A percentile compares a stretch with the other conserved stretches of the same genome.
phyloP scores from a whole-genome alignment of 2,113 vertebrate genomes.

The Quiscalus mexicanus region DNA sequence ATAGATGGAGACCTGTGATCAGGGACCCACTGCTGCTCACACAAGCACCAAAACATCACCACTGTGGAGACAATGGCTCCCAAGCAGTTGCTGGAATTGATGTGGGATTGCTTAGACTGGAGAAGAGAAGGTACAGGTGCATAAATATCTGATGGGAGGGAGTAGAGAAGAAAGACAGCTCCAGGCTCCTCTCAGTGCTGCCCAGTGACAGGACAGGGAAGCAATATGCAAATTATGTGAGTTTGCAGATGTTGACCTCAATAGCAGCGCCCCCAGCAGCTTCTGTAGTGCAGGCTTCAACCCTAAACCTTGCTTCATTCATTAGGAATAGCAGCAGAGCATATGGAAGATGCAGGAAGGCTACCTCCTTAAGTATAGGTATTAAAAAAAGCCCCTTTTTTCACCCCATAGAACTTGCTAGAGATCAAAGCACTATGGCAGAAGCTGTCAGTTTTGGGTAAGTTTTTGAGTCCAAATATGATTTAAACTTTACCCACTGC shows the following conservation, averaged over 20 bases:
- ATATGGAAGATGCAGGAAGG: neutral
- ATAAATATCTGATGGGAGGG: neutral
- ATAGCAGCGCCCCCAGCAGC: neutral
- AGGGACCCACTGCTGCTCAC: neutral
- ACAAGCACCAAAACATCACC: neutral
- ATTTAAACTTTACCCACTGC: neutral
- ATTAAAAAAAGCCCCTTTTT: fast-evolving
- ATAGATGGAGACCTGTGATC: neutral
- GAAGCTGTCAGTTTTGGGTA: neutral
- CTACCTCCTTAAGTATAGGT: neutral
- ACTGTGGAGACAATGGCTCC: fast-evolving
- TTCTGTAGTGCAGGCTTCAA: neutral
- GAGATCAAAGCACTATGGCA: neutral
- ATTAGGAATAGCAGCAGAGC: neutral
- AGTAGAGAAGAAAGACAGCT: neutral
- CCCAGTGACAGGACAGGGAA: neutral
- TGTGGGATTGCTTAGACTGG: neutral
- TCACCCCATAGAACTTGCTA: neutral
- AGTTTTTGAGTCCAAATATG: neutral
- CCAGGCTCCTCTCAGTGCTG: neutral
- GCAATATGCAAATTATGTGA: neutral
- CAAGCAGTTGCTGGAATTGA: neutral
- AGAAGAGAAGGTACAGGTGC: neutral
- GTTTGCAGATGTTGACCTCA: neutral
- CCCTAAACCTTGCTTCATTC: neutral